phyloP scores from a whole-genome alignment of 30 jellyfish, hydroid and myxozoan genomes.

The Sanderia malayensis region DNA sequence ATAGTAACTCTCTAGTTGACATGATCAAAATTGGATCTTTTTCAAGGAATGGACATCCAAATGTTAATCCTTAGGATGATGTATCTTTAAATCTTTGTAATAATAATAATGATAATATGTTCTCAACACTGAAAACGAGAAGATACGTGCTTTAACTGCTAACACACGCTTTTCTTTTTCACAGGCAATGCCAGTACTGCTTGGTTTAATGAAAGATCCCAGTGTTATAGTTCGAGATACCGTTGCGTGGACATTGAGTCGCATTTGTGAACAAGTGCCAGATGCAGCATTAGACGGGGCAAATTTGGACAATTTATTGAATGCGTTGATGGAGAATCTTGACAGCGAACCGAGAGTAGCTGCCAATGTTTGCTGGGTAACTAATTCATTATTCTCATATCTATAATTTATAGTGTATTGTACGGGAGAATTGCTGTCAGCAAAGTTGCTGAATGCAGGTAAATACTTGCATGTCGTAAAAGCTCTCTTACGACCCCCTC shows the following conservation, averaged over 20 bases:
- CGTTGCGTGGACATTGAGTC: constrained; percentile 94
- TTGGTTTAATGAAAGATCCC: constrained; percentile 84
- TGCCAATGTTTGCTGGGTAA: constrained; percentile 96
- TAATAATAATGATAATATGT: no score
- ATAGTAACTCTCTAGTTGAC: no score
- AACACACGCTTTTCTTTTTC: constrained; percentile 1
- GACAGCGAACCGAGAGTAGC: constrained; percentile 99
- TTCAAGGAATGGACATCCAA: no score
- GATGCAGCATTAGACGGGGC: constrained; percentile 83
- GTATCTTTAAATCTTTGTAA: no score
- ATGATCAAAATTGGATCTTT: no score
- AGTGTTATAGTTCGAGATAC: constrained; percentile 89
- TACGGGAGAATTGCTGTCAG: no score
- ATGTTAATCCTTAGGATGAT: no score
- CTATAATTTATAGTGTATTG: no score
- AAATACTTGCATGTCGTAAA: no score
- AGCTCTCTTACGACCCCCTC: no score
- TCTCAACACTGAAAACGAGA: no score
- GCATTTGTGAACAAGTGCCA: constrained; percentile 96
- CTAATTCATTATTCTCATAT: constrained; percentile 12
- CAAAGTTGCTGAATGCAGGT: not conserved
- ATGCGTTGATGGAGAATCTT: constrained; percentile 73
- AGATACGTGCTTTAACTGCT: no score
- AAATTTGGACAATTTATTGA: constrained; percentile 62
- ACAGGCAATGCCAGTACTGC: constrained; percentile 79